These are phyloP conservation scores for Agrilus cyanescens DNA, from an alignment of 2,888 invertebrate genomes.

Conservation along the genomic window DNA sequence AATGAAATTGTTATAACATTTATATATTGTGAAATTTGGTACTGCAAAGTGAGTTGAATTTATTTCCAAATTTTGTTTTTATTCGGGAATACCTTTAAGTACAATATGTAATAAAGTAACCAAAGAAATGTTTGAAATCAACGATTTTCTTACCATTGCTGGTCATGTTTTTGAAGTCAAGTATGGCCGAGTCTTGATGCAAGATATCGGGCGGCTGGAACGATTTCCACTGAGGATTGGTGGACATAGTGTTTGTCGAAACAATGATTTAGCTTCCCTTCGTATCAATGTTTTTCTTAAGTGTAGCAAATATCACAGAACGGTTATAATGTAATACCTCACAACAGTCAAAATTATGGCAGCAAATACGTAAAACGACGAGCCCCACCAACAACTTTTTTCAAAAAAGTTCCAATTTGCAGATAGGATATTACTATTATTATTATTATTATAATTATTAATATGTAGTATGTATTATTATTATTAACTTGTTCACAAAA, in stretches of 20 bases:
- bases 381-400: slow-evolving; percentile 12
- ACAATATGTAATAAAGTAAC: background rate
- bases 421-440: background rate
- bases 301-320: slow-evolving; percentile 50
- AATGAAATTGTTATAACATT: too few species aligned
- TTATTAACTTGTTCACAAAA: slow-evolving; percentile 11
- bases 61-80: too few species aligned
- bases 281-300: slow-evolving; percentile 38
- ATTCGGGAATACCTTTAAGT: too few species aligned
- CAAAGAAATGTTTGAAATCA: background rate
- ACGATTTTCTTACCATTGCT: slow-evolving; percentile 29
- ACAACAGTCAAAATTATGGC: slow-evolving; percentile 29
- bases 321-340: slow-evolving; percentile 38
- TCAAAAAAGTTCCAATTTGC: slow-evolving; percentile 4
- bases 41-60: too few species aligned
- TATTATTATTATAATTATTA: slow-evolving; percentile 1
- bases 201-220: slow-evolving; percentile 79
- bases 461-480: background rate
- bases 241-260: slow-evolving; percentile 49
- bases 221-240: slow-evolving; percentile 80
- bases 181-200: slow-evolving; percentile 68
- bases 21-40: too few species aligned
- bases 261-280: slow-evolving; percentile 31
- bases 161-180: slow-evolving; percentile 69
- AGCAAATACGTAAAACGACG: slow-evolving; percentile 25